A percentile compares a stretch with the other conserved stretches of the same genome.
These are phyloP conservation scores for Calephelis virginiensis DNA, from an alignment of 1,140 invertebrate species.

Conservation along the genomic window DNA sequence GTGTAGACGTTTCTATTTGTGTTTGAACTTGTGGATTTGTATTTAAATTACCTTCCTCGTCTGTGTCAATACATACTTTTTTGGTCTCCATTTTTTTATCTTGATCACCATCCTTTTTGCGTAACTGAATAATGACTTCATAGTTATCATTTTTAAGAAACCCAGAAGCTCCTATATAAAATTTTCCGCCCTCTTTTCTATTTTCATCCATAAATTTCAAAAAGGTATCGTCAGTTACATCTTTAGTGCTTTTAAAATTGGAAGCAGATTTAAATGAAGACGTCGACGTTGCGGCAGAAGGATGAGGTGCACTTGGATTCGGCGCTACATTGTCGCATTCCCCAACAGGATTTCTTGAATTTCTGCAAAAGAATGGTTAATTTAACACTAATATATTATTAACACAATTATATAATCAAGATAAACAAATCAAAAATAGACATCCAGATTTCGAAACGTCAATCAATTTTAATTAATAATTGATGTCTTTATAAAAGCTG, in stretches of 20 bases:
- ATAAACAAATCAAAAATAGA: too few species aligned
- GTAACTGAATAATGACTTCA: constrained; percentile 67
- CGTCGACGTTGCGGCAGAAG: constrained; percentile 46
- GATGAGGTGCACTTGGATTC: constrained; percentile 3
- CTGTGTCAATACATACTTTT: neutral
- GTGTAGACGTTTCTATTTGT: neutral
- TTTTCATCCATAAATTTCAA: constrained; percentile 51
- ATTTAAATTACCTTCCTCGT: neutral
- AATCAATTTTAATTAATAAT: too few species aligned
- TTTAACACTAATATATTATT: neutral
- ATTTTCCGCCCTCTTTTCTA: constrained; percentile 51
- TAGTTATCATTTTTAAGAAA: constrained; percentile 64
- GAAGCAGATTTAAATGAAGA: constrained; percentile 50
- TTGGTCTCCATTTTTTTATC: neutral
- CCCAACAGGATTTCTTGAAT: neutral
- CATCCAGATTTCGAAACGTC: too few species aligned
- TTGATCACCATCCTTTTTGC: constrained; percentile 52
- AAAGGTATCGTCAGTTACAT: constrained; percentile 35
- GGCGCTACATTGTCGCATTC: neutral
- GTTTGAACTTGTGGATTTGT: neutral
- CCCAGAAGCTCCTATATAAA: constrained; percentile 63
- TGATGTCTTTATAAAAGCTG: too few species aligned
- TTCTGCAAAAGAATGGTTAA: neutral
- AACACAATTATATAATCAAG: neutral
- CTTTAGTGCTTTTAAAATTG: constrained; percentile 38